phyloP scores from a whole-genome alignment of 2,113 vertebrate species.

The Antidorcas marsupialis region DNA sequence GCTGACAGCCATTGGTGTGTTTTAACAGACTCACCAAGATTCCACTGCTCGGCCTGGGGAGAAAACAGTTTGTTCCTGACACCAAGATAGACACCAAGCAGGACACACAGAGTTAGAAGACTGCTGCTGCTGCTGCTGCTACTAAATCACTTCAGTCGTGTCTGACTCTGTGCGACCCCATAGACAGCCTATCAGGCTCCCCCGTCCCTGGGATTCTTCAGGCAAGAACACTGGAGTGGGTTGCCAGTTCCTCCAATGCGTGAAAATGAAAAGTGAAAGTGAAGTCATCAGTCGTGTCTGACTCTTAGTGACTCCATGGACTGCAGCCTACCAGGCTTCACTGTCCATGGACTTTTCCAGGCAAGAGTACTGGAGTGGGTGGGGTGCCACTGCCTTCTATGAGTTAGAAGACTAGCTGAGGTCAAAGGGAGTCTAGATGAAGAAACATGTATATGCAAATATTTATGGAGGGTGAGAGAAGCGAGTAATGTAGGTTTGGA shows the following conservation, averaged over 20 bases:
- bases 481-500: fast-evolving
- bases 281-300: fast-evolving
- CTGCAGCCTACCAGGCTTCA: not conserved
- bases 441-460: too few relatives aligned
- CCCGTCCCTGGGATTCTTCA: not conserved
- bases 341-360: not conserved
- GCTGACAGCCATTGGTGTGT: not conserved
- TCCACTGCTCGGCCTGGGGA: not conserved
- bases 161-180: not conserved
- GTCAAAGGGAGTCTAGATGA: not conserved
- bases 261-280: not conserved
- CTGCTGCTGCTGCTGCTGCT: not conserved
- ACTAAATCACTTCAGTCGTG: fast-evolving
- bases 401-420: not conserved
- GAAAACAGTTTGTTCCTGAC: not conserved
- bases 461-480: not conserved
- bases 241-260: not conserved
- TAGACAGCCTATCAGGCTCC: not conserved
- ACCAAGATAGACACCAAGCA: fast-evolving
- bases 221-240: not conserved
- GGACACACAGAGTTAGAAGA: not conserved
- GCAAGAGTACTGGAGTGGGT: not conserved
- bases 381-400: not conserved
- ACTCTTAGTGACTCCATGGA: not conserved
- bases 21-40: not conserved